phyloP scores from a whole-genome alignment of 92 coral and sea anemone genomes.

The Metridium senile region DNA sequence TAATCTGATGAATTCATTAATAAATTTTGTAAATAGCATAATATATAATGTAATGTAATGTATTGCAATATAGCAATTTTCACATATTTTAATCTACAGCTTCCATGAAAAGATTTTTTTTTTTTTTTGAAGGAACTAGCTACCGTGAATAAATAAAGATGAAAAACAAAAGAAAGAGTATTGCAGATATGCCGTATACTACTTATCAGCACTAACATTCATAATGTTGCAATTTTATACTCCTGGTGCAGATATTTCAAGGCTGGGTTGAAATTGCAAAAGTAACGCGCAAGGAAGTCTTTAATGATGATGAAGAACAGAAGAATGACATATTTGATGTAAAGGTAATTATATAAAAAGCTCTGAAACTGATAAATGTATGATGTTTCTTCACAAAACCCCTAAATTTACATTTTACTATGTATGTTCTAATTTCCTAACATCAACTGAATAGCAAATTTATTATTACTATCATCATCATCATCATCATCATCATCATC shows the following conservation, averaged over 20 bases:
- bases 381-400: not conserved
- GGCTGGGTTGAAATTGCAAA: slow-evolving; percentile 23
- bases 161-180: too few relatives aligned
- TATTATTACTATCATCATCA: not conserved
- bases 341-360: slow-evolving; percentile 18
- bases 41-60: too few relatives aligned
- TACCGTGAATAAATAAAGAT: too few relatives aligned
- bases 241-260: slow-evolving; percentile 28
- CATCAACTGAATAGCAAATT: not conserved
- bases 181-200: too few relatives aligned
- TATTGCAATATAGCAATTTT: too few relatives aligned
- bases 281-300: slow-evolving; percentile 23
- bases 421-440: not conserved
- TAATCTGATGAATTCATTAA: too few relatives aligned
- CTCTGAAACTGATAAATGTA: not conserved
- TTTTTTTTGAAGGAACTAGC: too few relatives aligned
- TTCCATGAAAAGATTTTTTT: too few relatives aligned
- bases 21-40: too few relatives aligned
- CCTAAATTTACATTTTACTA: not conserved
- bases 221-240: not conserved
- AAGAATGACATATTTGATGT: slow-evolving; percentile 44
- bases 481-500: not conserved
- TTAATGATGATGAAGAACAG: slow-evolving; percentile 33
- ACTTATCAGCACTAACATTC: too few relatives aligned
- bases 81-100: too few relatives aligned